Evolutionary conservation across 1,140 invertebrate species (phyloP).

Genomic region (Thaumetopoea pityocampa): DNA sequence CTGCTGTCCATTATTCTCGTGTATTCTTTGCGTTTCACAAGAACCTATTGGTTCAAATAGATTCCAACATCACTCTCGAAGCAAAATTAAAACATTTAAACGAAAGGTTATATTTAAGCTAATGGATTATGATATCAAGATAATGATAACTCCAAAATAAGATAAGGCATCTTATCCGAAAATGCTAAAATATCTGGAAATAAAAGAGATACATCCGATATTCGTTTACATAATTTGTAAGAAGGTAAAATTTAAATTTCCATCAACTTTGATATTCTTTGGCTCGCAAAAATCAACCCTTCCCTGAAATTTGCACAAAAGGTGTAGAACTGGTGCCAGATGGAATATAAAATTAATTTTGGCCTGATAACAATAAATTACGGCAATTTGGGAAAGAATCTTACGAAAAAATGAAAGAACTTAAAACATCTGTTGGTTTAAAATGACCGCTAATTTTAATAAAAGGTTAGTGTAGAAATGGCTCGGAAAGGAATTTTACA

Average conservation of each 20-base stretch:
- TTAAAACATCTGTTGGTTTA: slow-evolving; percentile 8
- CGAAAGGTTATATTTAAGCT: too few species aligned
- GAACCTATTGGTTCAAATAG: too few species aligned
- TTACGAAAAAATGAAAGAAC: slow-evolving; percentile 9
- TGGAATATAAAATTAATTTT: slow-evolving; percentile 28
- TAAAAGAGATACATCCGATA: slow-evolving; percentile 18
- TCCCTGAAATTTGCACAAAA: slow-evolving; percentile 24
- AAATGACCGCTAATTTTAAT: slow-evolving; percentile 1
- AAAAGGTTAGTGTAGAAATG: slow-evolving; percentile 4
- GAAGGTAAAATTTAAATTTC: slow-evolving; percentile 25
- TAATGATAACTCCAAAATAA: too few species aligned
- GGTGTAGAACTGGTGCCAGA: slow-evolving; percentile 20
- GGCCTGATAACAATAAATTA: slow-evolving; percentile 23
- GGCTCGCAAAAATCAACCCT: slow-evolving; percentile 23
- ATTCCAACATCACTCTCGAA: too few species aligned
- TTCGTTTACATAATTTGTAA: slow-evolving; percentile 29
- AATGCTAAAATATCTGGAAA: slow-evolving; percentile 5
- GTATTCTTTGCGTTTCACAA: too few species aligned
- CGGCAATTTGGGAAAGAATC: slow-evolving; percentile 11
- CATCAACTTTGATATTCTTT: slow-evolving; percentile 31
- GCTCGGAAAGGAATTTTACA: neutral
- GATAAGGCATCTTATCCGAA: too few species aligned
- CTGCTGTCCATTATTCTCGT: too few species aligned
- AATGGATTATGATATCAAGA: too few species aligned
- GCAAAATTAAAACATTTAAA: too few species aligned